Conservation (phyloP, 2,797 vertebrate species). For the Betta splendens region DNA sequence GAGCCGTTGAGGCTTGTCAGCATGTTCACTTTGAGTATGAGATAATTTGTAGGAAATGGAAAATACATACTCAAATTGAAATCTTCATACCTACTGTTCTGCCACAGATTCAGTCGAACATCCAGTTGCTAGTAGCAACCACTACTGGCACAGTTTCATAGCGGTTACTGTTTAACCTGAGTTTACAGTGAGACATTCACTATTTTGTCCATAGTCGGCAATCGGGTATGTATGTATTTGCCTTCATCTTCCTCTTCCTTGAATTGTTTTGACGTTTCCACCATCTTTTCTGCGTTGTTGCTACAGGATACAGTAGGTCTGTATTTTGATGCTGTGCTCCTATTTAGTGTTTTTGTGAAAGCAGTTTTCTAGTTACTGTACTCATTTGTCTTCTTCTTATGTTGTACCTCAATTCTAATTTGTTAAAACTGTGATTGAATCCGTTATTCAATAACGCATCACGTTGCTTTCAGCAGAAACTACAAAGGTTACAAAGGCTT, state of each 20-base stretch:
- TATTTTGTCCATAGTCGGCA: slow-evolving; percentile 9
- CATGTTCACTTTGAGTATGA: slow-evolving; percentile 11
- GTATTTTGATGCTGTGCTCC: neutral
- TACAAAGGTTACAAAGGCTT: too few relatives aligned
- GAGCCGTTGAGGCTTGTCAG: neutral
- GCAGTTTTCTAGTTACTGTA: neutral
- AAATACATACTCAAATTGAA: neutral
- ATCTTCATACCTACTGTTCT: slow-evolving; percentile 4
- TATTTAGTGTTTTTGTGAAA: too few relatives aligned
- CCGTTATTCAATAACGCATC: too few relatives aligned
- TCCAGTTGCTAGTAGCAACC: slow-evolving; percentile 39
- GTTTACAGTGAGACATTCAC: neutral
- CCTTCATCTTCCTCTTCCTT: neutral
- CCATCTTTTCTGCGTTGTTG: too few relatives aligned
- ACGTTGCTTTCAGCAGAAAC: too few relatives aligned
- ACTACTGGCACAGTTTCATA: neutral
- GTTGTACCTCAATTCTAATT: neutral
- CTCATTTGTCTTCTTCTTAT: neutral
- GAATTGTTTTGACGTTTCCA: too few relatives aligned
- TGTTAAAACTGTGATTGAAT: too few relatives aligned
- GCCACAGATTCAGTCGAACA: slow-evolving; percentile 20
- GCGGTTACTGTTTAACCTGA: slow-evolving; percentile 2
- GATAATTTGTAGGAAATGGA: slow-evolving; percentile 19
- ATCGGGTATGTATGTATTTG: neutral
- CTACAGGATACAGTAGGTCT: too few relatives aligned